phyloP scores from a whole-genome alignment of 2,113 vertebrate genomes.

The Gracilinanus agilis region DNA sequence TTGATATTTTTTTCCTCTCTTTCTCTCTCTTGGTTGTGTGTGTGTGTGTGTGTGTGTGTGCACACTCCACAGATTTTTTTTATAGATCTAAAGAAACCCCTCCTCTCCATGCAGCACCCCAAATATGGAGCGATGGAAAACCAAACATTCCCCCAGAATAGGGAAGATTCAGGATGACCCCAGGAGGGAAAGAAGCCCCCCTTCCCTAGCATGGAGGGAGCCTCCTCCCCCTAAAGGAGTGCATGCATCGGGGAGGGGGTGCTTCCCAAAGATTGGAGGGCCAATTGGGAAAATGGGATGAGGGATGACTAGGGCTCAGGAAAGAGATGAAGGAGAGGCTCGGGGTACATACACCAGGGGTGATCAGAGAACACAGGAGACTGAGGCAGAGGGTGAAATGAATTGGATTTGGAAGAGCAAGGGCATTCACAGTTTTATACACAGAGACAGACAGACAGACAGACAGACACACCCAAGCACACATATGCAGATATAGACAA shows the following conservation, averaged over 20 bases:
- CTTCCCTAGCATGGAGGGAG: constrained; percentile 16
- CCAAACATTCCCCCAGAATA: constrained; percentile 69
- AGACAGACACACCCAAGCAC: neutral
- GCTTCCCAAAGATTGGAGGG: constrained; percentile 27
- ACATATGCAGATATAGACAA: neutral
- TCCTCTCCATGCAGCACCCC: constrained; percentile 73
- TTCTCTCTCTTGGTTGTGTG: constrained; percentile 76
- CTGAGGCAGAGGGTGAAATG: neutral
- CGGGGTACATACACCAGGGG: neutral
- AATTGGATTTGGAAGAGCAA: neutral
- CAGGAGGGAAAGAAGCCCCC: constrained; percentile 21
- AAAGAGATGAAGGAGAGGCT: neutral
- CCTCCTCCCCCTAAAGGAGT: constrained; percentile 37
- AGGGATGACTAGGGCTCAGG: neutral
- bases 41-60: constrained; percentile 68
- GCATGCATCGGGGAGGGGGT: constrained; percentile 22
- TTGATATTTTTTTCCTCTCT: constrained; percentile 76
- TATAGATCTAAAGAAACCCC: constrained; percentile 78
- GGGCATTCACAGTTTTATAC: neutral
- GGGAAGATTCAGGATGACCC: constrained; percentile 56
- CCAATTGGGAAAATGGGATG: neutral
- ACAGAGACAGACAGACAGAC: neutral
- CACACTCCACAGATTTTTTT: constrained; percentile 71
- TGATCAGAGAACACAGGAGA: neutral
- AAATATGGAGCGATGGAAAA: constrained; percentile 80